Percentiles rank a stretch among this genome's conserved stretches.
Evolutionary conservation across 2,797 vertebrate genomes (phyloP).

Genomic region (Ateles fusciceps): DNA sequence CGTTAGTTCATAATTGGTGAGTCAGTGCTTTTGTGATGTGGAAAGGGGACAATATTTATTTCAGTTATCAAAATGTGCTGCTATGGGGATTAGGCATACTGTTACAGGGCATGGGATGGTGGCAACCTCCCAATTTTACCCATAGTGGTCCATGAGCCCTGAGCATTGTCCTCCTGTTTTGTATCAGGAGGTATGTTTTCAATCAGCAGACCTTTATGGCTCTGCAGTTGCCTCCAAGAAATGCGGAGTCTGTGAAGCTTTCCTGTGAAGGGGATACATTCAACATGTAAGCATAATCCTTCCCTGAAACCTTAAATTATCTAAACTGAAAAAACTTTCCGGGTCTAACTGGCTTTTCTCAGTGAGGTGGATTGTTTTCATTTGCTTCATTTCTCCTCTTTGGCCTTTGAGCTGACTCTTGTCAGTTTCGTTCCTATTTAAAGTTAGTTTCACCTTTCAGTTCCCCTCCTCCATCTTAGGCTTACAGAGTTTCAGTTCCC

Average conservation of each 20-base stretch:
- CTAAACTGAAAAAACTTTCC: slow-evolving; percentile 59
- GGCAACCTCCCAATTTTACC: background rate
- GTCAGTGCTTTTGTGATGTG: background rate
- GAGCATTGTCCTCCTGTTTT: background rate
- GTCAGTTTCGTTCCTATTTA: slow-evolving; percentile 78
- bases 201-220: background rate
- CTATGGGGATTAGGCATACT: background rate
- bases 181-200: background rate
- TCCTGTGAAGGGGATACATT: background rate
- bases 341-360: slow-evolving; percentile 57
- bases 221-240: background rate
- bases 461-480: slow-evolving; percentile 69
- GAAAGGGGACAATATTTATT: background rate
- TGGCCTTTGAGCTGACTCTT: slow-evolving; percentile 60
- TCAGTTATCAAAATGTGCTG: background rate
- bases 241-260: background rate
- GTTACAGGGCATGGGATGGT: background rate
- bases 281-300: slow-evolving; percentile 52
- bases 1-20: background rate
- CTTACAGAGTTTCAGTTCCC: slow-evolving; percentile 73
- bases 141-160: background rate
- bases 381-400: slow-evolving; percentile 67
- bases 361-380: slow-evolving; percentile 68
- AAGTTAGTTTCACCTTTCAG: slow-evolving; percentile 76
- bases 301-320: slow-evolving; percentile 64